These are phyloP conservation scores for Porites divaricata DNA, from an alignment of 92 coral and sea anemone genomes.

Conservation along the genomic window DNA sequence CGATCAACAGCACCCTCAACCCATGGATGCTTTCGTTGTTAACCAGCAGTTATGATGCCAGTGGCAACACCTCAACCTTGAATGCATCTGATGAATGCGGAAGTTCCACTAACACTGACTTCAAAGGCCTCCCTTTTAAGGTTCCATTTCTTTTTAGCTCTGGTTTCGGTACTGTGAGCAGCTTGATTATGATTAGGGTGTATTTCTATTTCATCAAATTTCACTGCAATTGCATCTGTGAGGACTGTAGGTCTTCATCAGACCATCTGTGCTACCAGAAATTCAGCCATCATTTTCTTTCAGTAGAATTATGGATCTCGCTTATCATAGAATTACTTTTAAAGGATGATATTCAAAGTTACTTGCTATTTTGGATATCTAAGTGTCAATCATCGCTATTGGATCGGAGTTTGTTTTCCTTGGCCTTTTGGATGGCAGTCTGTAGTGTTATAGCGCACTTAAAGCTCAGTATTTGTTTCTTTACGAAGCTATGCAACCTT, in stretches of 20 bases:
- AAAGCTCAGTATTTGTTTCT: neutral
- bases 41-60: too few relatives aligned
- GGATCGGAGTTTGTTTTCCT: too few relatives aligned
- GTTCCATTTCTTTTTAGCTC: too few relatives aligned
- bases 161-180: too few relatives aligned
- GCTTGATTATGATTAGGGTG: neutral
- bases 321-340: neutral
- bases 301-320: constrained; percentile 4
- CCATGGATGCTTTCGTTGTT: too few relatives aligned
- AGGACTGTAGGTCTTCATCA: neutral
- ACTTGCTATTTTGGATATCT: neutral
- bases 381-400: too few relatives aligned
- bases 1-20: neutral
- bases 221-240: constrained; percentile 20
- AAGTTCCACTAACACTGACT: too few relatives aligned
- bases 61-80: too few relatives aligned
- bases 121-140: too few relatives aligned
- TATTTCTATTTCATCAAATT: constrained; percentile 5
- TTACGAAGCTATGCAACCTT: neutral
- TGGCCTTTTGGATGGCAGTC: neutral
- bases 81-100: too few relatives aligned
- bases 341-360: constrained; percentile 14
- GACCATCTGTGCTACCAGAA: constrained; percentile 5
- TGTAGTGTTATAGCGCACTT: neutral
- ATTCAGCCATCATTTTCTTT: neutral